Base-by-base conservation (phyloP, 2,797 vertebrate species). In the Adrianichthys oophorus region DNA sequence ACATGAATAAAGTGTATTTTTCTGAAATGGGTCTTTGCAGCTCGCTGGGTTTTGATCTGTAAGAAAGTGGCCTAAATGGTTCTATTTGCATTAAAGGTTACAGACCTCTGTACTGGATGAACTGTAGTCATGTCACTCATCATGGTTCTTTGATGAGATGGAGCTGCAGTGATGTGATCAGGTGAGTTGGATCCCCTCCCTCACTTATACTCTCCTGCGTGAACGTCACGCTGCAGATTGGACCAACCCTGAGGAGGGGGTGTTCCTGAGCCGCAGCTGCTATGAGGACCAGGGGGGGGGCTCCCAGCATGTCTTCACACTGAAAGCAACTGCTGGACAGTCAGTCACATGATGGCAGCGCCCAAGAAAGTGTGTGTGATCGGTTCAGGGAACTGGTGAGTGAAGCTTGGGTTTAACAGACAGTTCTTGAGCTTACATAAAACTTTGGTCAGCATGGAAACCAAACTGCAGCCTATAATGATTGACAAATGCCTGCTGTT, bases 361-460 rank as follows among this genome's bases (percentile, higher is more conserved):
- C 80, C 77, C 1, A 93, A 90, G 88, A 97, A 92, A 83, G 83
- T 95, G 65, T 98, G 96, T 85, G 77, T 99, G 79, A 84, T 98
- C 57, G 97, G 97, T 83, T 98, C 97, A 1, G 97, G 97, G 65
- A 99, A 98, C 92, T 99, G 97, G 97, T 99, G 87, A 94, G 95
- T 71, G 43, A 14, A 61, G 13, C 7, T 2, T 58, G 44, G 42
- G 41, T 53, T 67, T 17, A 40, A 56, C 59, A 51, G 26, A 26
- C 15, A 15, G 13, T 26, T 53, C 58, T 32, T 66, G 14, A 69
- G 41, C 21, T 56, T 7, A 8, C 21, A 46, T 13, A 41, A 14
- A 51, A 64, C 41, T n/a, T 70, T 72, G 12, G 15, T 7, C 46
- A 68, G 70, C 41, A 52, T 48, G 6, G 2, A 19, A 1, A n/a